These are phyloP conservation scores for Porites lobata DNA, from an alignment of 92 coral and sea anemone species.

Conservation along the genomic window DNA sequence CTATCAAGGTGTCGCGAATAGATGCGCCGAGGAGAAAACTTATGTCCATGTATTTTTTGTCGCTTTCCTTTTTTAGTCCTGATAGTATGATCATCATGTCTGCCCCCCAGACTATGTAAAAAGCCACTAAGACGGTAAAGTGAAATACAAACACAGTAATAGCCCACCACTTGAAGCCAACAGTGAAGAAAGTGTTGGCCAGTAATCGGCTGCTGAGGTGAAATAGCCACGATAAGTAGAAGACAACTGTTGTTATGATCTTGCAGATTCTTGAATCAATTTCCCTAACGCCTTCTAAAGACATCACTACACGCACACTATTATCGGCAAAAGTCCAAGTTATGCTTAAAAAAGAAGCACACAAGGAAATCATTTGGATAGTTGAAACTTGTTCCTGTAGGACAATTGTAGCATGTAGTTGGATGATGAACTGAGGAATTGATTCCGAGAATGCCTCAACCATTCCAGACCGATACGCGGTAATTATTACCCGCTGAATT, in stretches of 20 bases:
- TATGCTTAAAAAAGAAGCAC: constrained; percentile 31
- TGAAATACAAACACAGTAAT: background rate
- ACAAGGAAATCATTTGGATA: constrained; percentile 48
- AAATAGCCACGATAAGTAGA: background rate
- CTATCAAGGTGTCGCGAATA: too few relatives aligned
- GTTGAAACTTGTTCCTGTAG: constrained; percentile 32
- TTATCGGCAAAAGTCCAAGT: constrained; percentile 22
- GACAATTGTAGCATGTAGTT: constrained; percentile 46
- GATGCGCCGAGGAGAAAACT: too few relatives aligned
- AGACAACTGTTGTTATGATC: background rate
- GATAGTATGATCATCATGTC: too few relatives aligned
- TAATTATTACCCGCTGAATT: background rate
- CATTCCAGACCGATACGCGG: background rate
- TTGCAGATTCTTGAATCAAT: too few relatives aligned
- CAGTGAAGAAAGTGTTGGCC: constrained; percentile 7
- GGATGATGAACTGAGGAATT: constrained; percentile 66
- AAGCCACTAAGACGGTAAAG: background rate
- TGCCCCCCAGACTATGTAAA: background rate
- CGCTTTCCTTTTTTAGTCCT: too few relatives aligned
- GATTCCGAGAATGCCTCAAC: constrained; percentile 42
- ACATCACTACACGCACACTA: too few relatives aligned
- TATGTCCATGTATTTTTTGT: too few relatives aligned
- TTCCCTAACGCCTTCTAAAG: too few relatives aligned
- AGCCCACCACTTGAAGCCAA: background rate
- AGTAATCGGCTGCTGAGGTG: constrained; percentile 21